Evolutionary conservation across 2,888 invertebrate species (phyloP).

Genomic region (Drosophila peninsularis): DNA sequence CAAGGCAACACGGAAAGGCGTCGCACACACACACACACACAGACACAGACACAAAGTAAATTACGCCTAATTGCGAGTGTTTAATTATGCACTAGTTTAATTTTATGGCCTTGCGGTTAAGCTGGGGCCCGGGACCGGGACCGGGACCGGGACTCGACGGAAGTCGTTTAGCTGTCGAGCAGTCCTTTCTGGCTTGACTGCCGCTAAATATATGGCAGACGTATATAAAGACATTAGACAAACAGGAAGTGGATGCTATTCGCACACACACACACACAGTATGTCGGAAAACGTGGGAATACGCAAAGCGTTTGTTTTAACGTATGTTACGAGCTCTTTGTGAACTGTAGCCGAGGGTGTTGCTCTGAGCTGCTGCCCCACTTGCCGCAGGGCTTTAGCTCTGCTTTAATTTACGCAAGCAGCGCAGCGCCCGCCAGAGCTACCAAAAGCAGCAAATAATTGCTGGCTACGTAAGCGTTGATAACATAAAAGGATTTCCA

Average conservation of each 20-base stretch:
- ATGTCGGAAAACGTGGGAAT: constrained; percentile 45
- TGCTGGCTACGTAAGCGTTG: constrained; percentile 70
- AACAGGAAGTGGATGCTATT: constrained; percentile 48
- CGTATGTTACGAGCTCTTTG: constrained; percentile 54
- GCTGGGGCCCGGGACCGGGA: constrained; percentile 13
- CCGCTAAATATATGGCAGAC: constrained; percentile 51
- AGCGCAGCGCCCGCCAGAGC: constrained; percentile 18
- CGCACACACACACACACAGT: background rate
- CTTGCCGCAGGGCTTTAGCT: constrained; percentile 30
- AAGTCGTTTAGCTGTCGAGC: constrained; percentile 27
- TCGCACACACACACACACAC: constrained; percentile 28
- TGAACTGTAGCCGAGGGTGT: constrained; percentile 21
- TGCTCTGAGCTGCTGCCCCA: constrained; percentile 2
- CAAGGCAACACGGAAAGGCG: constrained; percentile 25
- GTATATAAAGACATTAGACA: constrained; percentile 66
- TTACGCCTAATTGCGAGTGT: constrained; percentile 83
- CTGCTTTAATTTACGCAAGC: constrained; percentile 74
- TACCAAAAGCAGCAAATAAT: constrained; percentile 77
- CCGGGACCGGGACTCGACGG: background rate
- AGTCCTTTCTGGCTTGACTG: constrained; percentile 49
- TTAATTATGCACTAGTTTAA: constrained; percentile 83
- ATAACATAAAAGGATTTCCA: constrained; percentile 75
- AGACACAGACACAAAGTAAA: constrained; percentile 69
- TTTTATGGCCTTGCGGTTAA: constrained; percentile 78
- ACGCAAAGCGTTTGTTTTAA: constrained; percentile 60